A percentile compares a stretch with the other conserved stretches of the same genome.
phyloP scores from a whole-genome alignment of 2,113 vertebrate species.

The Parotia lawesii region DNA sequence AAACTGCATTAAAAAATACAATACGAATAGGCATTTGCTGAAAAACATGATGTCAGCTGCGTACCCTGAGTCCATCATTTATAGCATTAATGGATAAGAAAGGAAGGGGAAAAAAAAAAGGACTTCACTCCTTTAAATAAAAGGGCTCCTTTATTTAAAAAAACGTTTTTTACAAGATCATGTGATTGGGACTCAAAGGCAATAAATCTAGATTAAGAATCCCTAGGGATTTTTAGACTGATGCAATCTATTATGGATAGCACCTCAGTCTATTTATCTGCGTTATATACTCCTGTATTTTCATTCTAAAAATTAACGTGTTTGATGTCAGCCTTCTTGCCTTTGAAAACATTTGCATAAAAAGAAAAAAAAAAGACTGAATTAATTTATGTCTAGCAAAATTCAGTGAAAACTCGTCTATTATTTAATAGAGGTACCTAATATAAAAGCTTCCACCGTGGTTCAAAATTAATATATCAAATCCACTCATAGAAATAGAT shows the following conservation, averaged over 20 bases:
- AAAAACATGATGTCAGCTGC: neutral
- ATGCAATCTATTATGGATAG: neutral
- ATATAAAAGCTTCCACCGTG: neutral
- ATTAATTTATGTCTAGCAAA: neutral
- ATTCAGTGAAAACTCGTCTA: neutral
- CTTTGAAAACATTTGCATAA: neutral
- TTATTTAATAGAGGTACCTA: neutral
- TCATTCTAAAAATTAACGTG: neutral
- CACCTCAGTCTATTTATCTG: constrained; percentile 5
- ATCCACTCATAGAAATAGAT: neutral
- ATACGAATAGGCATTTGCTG: neutral
- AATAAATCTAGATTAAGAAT: constrained; percentile 46
- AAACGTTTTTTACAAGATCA: neutral
- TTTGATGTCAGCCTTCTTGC: neutral
- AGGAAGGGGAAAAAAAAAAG: neutral
- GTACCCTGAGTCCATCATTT: rapidly evolving
- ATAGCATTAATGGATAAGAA: neutral
- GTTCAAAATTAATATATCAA: neutral
- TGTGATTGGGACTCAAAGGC: neutral
- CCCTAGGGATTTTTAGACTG: neutral
- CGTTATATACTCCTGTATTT: neutral
- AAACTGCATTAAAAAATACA: neutral
- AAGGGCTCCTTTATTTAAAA: neutral
- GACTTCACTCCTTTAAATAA: neutral
- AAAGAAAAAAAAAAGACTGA: neutral